These are phyloP conservation scores for Ivindomyrus marchei DNA, from an alignment of 2,113 vertebrate species.

Conservation along the genomic window DNA sequence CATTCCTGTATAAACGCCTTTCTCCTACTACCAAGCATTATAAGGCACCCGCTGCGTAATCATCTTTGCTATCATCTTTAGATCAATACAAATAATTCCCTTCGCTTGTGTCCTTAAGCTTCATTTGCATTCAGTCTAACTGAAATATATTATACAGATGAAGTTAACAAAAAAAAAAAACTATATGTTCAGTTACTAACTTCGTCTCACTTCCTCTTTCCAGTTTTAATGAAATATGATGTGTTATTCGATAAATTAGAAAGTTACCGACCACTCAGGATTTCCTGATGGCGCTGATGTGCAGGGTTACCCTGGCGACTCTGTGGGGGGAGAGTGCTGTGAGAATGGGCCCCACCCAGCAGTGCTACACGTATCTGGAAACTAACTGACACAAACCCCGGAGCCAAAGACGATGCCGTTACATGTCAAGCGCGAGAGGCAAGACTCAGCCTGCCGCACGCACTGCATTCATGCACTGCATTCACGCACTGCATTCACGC, in stretches of 20 bases:
- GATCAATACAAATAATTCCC: slow-evolving; percentile 20
- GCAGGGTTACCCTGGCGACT: background rate
- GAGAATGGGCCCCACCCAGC: background rate
- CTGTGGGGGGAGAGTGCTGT: background rate
- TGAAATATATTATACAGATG: background rate
- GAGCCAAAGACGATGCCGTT: background rate
- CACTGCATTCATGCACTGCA: background rate
- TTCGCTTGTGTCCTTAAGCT: slow-evolving; percentile 17
- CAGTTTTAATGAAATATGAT: background rate
- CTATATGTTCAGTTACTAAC: background rate
- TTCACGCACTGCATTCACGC: background rate
- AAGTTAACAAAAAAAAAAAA: background rate
- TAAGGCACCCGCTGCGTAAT: slow-evolving; percentile 12
- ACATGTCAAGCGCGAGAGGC: too few species aligned
- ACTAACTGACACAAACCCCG: background rate
- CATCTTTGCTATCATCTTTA: slow-evolving; percentile 18
- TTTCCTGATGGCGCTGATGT: background rate
- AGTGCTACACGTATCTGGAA: background rate
- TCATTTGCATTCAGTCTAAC: slow-evolving; percentile 16
- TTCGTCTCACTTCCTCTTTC: background rate
- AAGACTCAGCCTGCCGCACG: background rate
- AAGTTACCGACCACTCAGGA: background rate
- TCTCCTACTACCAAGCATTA: background rate
- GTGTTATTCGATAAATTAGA: background rate
- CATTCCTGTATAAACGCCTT: background rate